A percentile compares a stretch with the other conserved stretches of the same genome.
Evolutionary conservation across 2,888 invertebrate species (phyloP).

Genomic region (Dione vanillae): DNA sequence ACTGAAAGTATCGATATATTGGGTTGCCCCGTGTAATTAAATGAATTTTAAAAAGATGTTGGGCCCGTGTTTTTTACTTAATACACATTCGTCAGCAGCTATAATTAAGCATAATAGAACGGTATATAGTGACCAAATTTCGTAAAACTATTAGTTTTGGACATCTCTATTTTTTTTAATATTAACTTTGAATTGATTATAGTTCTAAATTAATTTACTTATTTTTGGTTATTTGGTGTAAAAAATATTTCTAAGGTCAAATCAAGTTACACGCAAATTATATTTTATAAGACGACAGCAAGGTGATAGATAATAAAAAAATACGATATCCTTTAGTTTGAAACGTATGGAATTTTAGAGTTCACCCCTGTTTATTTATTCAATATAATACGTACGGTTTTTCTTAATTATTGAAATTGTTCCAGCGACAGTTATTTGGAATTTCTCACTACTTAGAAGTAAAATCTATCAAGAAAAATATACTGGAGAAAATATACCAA

Average conservation of each 20-base stretch:
- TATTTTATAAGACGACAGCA: slow-evolving; percentile 16
- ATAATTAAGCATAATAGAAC: slow-evolving; percentile 1
- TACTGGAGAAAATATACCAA: no score
- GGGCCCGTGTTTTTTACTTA: slow-evolving; percentile 6
- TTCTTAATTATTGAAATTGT: neutral
- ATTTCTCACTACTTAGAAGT: no score
- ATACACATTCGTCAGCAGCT: slow-evolving; percentile 13
- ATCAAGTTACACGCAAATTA: neutral
- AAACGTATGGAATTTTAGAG: neutral
- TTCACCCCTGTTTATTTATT: slow-evolving; percentile 18
- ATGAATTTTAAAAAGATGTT: neutral
- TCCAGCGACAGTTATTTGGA: neutral
- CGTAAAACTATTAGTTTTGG: slow-evolving; percentile 8
- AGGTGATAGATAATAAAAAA: slow-evolving; percentile 10
- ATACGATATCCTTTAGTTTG: slow-evolving; percentile 6
- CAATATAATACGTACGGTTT: neutral
- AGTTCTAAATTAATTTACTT: neutral
- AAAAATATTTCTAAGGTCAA: neutral
- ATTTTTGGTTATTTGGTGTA: neutral
- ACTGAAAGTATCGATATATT: neutral
- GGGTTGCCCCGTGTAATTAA: neutral
- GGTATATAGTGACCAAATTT: neutral
- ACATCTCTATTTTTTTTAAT: neutral
- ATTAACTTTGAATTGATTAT: neutral
- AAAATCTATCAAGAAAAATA: no score